Conservation (phyloP, 2,888 invertebrate genomes). For the Eudemis profundana region DNA sequence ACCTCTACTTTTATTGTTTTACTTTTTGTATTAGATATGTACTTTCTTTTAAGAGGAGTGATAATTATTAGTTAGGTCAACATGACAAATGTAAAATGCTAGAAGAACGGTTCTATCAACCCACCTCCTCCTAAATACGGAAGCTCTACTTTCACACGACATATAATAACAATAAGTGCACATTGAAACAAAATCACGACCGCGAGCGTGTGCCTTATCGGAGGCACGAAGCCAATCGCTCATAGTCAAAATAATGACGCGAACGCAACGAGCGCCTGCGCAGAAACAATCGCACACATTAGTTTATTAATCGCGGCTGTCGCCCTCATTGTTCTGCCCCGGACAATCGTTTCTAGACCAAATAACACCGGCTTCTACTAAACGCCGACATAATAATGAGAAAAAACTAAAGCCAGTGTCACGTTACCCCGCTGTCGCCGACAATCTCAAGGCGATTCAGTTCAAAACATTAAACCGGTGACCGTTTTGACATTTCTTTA, state of each 20-base stretch:
- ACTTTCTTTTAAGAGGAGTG: too few relatives aligned
- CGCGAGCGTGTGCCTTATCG: slow-evolving; percentile 74
- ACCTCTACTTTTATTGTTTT: too few relatives aligned
- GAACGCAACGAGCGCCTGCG: slow-evolving; percentile 57
- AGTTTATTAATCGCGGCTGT: slow-evolving; percentile 77
- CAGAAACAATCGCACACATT: slow-evolving; percentile 76
- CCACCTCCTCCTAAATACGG: slow-evolving; percentile 50
- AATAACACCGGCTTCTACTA: slow-evolving; percentile 75
- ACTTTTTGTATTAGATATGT: too few relatives aligned
- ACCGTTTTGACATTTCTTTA: slow-evolving; percentile 44
- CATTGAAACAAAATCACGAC: slow-evolving; percentile 60
- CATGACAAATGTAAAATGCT: too few relatives aligned
- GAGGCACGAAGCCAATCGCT: slow-evolving; percentile 73
- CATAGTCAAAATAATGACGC: slow-evolving; percentile 81
- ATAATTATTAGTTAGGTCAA: too few relatives aligned
- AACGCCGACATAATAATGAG: slow-evolving; percentile 60
- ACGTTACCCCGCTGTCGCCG: slow-evolving; percentile 60
- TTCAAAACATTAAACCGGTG: slow-evolving; percentile 37
- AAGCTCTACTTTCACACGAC: slow-evolving; percentile 67
- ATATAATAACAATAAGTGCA: slow-evolving; percentile 66
- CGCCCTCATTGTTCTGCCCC: slow-evolving; percentile 74
- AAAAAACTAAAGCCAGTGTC: slow-evolving; percentile 67
- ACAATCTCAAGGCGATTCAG: slow-evolving; percentile 52
- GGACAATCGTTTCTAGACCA: slow-evolving; percentile 82
- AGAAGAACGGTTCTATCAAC: slow-evolving; percentile 42